phyloP scores from a whole-genome alignment of 2,113 vertebrate species.

The Pseudorhombus dupliciocellatus region DNA sequence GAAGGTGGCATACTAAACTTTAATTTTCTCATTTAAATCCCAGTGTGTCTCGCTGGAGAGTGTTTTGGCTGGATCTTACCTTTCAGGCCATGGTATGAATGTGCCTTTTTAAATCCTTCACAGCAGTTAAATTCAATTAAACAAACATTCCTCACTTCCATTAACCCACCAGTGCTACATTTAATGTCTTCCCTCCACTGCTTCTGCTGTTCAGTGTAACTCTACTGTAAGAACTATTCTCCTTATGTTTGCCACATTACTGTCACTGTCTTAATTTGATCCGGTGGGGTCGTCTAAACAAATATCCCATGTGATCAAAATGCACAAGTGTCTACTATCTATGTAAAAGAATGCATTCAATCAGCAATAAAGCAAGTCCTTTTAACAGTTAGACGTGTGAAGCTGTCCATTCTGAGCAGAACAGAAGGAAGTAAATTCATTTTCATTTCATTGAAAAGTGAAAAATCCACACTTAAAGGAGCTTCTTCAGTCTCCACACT shows the following conservation, averaged over 20 bases:
- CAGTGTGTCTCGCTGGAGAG: slow-evolving; percentile 5
- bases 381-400: slow-evolving; percentile 42
- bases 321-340: slow-evolving; percentile 51
- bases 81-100: slow-evolving; percentile 63
- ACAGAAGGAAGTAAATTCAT: not conserved
- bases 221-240: slow-evolving; percentile 31
- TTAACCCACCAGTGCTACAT: slow-evolving; percentile 42
- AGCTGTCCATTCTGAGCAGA: not conserved
- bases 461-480: slow-evolving; percentile 7
- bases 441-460: no score
- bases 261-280: slow-evolving; percentile 64
- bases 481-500: slow-evolving; percentile 28
- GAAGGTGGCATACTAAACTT: slow-evolving; percentile 32
- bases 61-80: slow-evolving; percentile 54
- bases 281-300: slow-evolving; percentile 28
- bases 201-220: slow-evolving; percentile 51
- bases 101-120: slow-evolving; percentile 68
- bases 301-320: slow-evolving; percentile 53
- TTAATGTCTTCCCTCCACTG: slow-evolving; percentile 57
- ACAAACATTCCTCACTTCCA: slow-evolving; percentile 41
- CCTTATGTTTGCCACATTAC: slow-evolving; percentile 52
- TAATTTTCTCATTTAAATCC: slow-evolving; percentile 44
- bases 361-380: slow-evolving; percentile 73
- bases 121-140: slow-evolving; percentile 36
- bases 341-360: slow-evolving; percentile 67